Evolutionary conservation across 1,140 invertebrate species (phyloP).

Genomic region (Microplitis mediator): DNA sequence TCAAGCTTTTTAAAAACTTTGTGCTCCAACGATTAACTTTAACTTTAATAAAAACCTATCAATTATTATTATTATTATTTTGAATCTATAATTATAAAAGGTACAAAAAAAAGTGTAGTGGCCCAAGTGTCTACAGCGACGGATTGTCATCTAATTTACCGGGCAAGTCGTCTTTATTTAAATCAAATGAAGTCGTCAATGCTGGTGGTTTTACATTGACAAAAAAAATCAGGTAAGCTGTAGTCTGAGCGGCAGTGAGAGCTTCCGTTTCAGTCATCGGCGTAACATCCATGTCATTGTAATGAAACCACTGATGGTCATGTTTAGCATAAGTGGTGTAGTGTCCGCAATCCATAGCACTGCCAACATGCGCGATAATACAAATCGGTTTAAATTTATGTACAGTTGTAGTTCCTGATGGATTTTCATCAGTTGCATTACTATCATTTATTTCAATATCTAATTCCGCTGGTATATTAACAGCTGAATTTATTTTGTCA

Average conservation of each 20-base stretch:
- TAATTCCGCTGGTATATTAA: conserved; percentile 44
- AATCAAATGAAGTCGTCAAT: too few relatives aligned
- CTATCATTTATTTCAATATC: conserved; percentile 37
- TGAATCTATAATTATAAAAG: too few relatives aligned
- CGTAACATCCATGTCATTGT: conserved; percentile 49
- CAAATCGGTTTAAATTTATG: conserved; percentile 46
- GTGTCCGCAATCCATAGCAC: conserved; percentile 51
- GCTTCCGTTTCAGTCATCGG: conserved; percentile 45
- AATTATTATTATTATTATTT: too few relatives aligned
- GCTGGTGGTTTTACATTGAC: conserved; percentile 23
- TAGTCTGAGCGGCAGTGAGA: conserved; percentile 44
- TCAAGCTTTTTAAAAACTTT: too few relatives aligned
- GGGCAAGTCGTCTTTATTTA: too few relatives aligned
- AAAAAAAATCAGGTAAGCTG: conserved; percentile 52
- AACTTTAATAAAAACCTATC: too few relatives aligned
- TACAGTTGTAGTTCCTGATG: neutral
- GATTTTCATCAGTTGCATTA: conserved; percentile 1
- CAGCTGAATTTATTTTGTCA: conserved; percentile 47
- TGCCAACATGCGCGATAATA: conserved; percentile 51
- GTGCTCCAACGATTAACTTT: too few relatives aligned
- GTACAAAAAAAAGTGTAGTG: too few relatives aligned
- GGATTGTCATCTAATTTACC: too few relatives aligned
- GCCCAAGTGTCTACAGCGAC: neutral
- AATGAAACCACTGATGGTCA: conserved; percentile 49
- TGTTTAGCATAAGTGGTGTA: conserved; percentile 53